phyloP scores from a whole-genome alignment of 1,140 invertebrate genomes.

The Drosophila paulistorum region DNA sequence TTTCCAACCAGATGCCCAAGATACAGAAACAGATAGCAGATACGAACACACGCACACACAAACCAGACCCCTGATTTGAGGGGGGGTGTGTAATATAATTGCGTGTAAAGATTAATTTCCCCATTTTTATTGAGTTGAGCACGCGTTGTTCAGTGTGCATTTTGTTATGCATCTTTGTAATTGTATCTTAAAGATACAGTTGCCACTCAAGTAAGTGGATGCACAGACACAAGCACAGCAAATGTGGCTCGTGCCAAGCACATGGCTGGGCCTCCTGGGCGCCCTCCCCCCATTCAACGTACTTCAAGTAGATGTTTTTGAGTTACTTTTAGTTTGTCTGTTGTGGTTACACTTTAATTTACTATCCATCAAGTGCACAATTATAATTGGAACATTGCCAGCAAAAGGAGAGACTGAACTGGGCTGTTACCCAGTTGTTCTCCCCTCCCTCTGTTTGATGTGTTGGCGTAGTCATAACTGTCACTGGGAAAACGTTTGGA shows the following conservation, averaged over 20 bases:
- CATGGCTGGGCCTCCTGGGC: slow-evolving; percentile 30
- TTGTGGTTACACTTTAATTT: slow-evolving; percentile 73
- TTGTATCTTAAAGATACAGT: slow-evolving; percentile 59
- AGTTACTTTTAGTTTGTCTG: slow-evolving; percentile 42
- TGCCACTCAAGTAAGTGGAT: slow-evolving; percentile 20
- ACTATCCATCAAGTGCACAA: slow-evolving; percentile 69
- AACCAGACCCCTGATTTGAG: background rate
- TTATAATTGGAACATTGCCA: slow-evolving; percentile 71
- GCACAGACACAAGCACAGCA: background rate
- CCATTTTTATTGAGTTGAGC: slow-evolving; percentile 44
- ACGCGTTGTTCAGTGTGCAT: slow-evolving; percentile 40
- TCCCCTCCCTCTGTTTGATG: too few relatives aligned
- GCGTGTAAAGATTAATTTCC: slow-evolving; percentile 69
- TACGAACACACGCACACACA: slow-evolving; percentile 13
- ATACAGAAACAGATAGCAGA: slow-evolving; percentile 11
- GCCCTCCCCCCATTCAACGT: background rate
- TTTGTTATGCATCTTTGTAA: slow-evolving; percentile 36
- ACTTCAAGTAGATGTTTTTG: slow-evolving; percentile 23
- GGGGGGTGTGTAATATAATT: slow-evolving; percentile 50
- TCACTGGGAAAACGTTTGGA: slow-evolving; percentile 46
- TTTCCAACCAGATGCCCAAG: slow-evolving; percentile 35
- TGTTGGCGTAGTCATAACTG: slow-evolving; percentile 52
- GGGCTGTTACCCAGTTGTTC: background rate
- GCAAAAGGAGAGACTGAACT: slow-evolving; percentile 18
- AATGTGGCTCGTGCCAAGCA: slow-evolving; percentile 44